Conservation (phyloP, 2,113 vertebrate genomes). For the Alligator mississippiensis region DNA sequence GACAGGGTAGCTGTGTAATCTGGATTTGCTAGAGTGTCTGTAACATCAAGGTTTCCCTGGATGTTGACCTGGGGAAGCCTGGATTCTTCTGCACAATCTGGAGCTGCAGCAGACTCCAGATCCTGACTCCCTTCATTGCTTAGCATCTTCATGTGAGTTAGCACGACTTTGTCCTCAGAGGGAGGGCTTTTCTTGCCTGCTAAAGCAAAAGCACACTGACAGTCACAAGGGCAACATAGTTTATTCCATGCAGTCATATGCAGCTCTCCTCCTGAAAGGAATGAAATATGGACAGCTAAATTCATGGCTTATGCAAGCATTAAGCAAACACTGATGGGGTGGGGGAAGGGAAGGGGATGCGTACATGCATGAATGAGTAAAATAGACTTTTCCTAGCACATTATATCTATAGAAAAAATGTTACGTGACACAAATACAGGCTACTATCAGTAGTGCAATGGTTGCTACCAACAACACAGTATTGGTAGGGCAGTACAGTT, state of each 20-base stretch:
- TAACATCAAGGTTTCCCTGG: conserved; percentile 7
- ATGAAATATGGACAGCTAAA: not conserved
- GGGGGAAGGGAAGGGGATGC: not conserved
- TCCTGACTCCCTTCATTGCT: conserved; percentile 75
- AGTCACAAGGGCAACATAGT: not conserved
- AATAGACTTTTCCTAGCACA: not conserved
- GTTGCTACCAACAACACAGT: not conserved
- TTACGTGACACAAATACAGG: not conserved
- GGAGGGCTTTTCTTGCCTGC: conserved; percentile 82
- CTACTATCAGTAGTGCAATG: not conserved
- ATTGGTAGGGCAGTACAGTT: not conserved
- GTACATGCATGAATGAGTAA: not conserved
- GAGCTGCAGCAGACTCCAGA: conserved; percentile 40
- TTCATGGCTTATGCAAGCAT: not conserved
- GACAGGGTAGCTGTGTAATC: conserved; percentile 75
- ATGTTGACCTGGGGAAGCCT: not conserved
- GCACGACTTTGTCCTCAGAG: conserved; percentile 82
- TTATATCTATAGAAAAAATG: not conserved
- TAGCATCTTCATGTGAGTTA: conserved; percentile 89
- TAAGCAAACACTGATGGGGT: not conserved
- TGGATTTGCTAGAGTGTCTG: conserved; percentile 21
- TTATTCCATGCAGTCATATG: not conserved
- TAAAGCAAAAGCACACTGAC: conserved; percentile 19
- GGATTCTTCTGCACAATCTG: not conserved
- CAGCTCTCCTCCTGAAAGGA: not conserved